phyloP scores from a whole-genome alignment of 1,140 invertebrate genomes.

The Cyphomyrmex costatus region DNA sequence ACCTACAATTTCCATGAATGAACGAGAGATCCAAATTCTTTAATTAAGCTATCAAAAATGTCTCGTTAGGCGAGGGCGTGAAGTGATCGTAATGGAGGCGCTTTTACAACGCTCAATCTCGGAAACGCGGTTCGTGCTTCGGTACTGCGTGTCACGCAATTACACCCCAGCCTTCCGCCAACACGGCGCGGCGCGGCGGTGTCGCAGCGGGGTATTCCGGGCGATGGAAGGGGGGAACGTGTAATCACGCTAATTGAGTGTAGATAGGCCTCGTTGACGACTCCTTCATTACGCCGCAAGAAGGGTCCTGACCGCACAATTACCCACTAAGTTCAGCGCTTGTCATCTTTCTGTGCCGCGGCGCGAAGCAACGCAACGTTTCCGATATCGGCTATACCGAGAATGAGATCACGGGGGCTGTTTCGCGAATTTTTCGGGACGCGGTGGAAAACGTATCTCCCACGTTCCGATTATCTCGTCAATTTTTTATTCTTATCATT shows the following conservation, averaged over 20 bases:
- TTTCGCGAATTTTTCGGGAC: neutral
- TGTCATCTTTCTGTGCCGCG: constrained; percentile 69
- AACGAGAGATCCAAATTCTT: neutral
- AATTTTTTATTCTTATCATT: neutral
- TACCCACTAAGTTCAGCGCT: constrained; percentile 75
- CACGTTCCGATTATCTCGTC: too few relatives aligned
- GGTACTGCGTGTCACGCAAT: constrained; percentile 72
- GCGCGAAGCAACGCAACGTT: constrained; percentile 14
- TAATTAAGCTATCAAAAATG: constrained; percentile 19
- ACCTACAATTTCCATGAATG: neutral
- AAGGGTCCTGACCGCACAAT: constrained; percentile 77
- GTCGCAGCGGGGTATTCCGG: constrained; percentile 70
- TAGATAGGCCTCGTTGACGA: constrained; percentile 82
- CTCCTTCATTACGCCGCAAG: constrained; percentile 80
- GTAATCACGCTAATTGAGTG: constrained; percentile 83
- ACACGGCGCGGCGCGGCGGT: constrained; percentile 58
- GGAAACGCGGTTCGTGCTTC: constrained; percentile 60
- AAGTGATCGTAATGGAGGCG: constrained; percentile 46
- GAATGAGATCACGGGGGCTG: neutral
- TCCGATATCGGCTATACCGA: constrained; percentile 58
- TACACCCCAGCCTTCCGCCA: constrained; percentile 57
- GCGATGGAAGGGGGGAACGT: constrained; percentile 74
- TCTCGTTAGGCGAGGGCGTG: neutral
- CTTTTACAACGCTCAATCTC: constrained; percentile 67
- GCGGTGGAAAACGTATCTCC: neutral